Base-by-base conservation (phyloP, 2,113 vertebrate genomes). In the Coptodon bakossiorum region DNA sequence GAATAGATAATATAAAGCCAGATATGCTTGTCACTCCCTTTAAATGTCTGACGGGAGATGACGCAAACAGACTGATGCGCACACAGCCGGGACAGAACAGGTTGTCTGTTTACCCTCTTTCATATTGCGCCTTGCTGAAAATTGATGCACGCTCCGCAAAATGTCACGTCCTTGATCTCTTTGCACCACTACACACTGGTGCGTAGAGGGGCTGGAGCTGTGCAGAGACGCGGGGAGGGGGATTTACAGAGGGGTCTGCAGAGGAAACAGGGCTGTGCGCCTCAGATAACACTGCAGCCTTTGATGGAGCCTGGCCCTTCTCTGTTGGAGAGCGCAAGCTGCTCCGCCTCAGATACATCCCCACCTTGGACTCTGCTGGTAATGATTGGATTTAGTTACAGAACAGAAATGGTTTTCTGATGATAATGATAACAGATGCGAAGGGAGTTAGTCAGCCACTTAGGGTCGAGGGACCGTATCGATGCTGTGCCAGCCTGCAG, bases 91-190 rank as follows among this genome's bases (percentile, higher is more conserved):
- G 81, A 85, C 5, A 82, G 92, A 88, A 89, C 92, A 93, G 82
- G 80, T 92, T 52, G 90, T 89, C 53, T 89, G 86, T 92, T 93
- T 88, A 88, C 83, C 80, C 54, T 63, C 85, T 94, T 92, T 95
- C 83, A 90, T 93, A 79, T 85, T 61, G 71, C 22, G 63, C 78
- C 80, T 84, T 3, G 85, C 90, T 4, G 85, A 81, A 96, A 95
- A 92, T 94, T 91, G 92, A 85, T 66, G 80, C 19, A 6, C 17
- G 80, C 88, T 89, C 90, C 6, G 14, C 66, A 93, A 95, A 96
- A 95, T 95, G 95, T 95, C 95, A 93, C 3, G 89, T 93, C 93
- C 94, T 96, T 95, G 94, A 95, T 96, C 90, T 93, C 89, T 87
- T 93, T 90, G 84, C 88, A 59, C 85, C 81, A 82, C 87, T 29